A percentile compares a stretch with the other conserved stretches of the same genome.
Evolutionary conservation across 2,797 vertebrate species (phyloP).

Genomic region (Characodon lateralis): DNA sequence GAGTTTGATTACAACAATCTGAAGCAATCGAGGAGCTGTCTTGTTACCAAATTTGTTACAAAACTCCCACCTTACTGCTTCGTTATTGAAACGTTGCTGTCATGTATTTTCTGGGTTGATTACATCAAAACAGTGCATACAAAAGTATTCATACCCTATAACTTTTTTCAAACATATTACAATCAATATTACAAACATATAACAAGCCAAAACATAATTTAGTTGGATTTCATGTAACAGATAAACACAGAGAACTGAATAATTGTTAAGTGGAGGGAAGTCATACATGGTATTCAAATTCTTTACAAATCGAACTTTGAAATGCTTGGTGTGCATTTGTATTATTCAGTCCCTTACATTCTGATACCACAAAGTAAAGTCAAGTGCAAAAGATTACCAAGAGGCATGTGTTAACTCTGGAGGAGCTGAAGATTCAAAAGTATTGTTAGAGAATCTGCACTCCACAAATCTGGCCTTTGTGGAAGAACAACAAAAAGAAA

Average conservation of each 20-base stretch:
- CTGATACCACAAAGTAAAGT: not conserved
- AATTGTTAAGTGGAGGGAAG: not conserved
- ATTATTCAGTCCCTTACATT: not conserved
- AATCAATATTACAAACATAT: not conserved
- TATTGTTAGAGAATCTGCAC: not conserved
- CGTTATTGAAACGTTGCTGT: not conserved
- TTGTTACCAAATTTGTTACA: conserved; percentile 9
- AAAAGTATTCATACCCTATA: not conserved
- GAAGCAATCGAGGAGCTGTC: not conserved
- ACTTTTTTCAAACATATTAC: not conserved
- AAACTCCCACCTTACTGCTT: conserved; percentile 4
- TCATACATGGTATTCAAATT: not conserved
- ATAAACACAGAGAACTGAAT: not conserved
- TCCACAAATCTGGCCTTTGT: not conserved
- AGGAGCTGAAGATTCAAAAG: too few species aligned
- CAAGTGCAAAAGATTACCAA: not conserved
- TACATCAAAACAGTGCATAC: not conserved
- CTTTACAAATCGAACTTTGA: not conserved
- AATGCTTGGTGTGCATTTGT: not conserved
- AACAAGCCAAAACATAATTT: not conserved
- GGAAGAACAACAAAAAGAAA: not conserved
- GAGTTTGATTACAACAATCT: not conserved
- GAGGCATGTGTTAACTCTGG: not conserved
- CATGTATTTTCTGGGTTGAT: not conserved
- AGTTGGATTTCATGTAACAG: not conserved